Percentiles rank a stretch among this genome's conserved stretches.
These are phyloP conservation scores for Scomber colias DNA, from an alignment of 2,113 vertebrate genomes.

Conservation along the genomic window DNA sequence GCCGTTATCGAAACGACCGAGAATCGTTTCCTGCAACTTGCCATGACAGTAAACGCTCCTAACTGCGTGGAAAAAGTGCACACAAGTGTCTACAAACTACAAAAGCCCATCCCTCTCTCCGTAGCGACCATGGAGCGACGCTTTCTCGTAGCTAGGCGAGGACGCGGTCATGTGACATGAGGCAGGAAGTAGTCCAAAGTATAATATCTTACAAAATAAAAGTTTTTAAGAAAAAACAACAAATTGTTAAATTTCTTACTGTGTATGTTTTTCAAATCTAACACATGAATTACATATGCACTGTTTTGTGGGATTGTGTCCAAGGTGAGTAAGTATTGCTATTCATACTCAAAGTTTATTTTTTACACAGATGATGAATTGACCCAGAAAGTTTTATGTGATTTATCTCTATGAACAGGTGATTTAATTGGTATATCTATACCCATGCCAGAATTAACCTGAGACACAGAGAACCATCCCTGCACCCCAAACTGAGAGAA, in stretches of 20 bases:
- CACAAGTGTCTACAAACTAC: conserved; percentile 7
- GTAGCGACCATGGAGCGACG: conserved; percentile 79
- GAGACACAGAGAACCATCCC: too few species aligned
- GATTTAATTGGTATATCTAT: background rate
- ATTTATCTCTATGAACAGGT: too few species aligned
- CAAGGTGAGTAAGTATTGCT: background rate
- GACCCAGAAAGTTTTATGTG: background rate
- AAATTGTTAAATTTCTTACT: too few species aligned
- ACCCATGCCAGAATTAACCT: background rate
- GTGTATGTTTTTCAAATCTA: too few species aligned
- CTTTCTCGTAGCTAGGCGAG: conserved; percentile 80
- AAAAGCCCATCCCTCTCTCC: conserved; percentile 42
- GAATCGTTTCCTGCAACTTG: background rate
- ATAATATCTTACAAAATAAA: conserved; percentile 64
- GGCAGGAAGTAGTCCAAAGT: conserved; percentile 26
- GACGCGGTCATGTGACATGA: conserved; percentile 69
- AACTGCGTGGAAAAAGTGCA: conserved; percentile 21
- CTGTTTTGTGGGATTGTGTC: background rate
- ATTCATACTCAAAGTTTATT: background rate
- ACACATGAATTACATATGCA: too few species aligned
- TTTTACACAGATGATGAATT: background rate
- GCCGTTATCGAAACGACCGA: conserved; percentile 6
- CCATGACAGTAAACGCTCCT: conserved; percentile 40
- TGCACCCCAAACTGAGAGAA: too few species aligned
- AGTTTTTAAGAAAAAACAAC: background rate